phyloP scores from a whole-genome alignment of 2,113 vertebrate species.

The Megaptera novaeangliae region DNA sequence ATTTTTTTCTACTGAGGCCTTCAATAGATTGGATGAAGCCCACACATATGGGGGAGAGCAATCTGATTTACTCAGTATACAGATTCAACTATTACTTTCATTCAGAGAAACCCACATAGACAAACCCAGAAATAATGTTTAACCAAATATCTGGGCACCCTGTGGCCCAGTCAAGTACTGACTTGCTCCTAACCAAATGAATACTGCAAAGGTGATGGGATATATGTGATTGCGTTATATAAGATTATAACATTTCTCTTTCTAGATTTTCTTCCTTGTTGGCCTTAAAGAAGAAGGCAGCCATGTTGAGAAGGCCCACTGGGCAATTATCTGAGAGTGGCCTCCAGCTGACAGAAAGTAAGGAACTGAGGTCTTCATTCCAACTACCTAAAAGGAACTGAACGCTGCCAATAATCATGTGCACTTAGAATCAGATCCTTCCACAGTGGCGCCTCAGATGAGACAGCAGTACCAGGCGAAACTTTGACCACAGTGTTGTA shows the following conservation, averaged over 20 bases:
- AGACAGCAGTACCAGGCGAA: neutral
- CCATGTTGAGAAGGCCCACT: neutral
- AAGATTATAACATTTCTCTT: neutral
- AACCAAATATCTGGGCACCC: neutral
- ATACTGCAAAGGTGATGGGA: neutral
- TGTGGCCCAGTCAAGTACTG: neutral
- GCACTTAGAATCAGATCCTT: neutral
- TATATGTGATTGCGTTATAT: neutral
- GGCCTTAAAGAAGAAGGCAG: neutral
- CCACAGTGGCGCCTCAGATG: neutral
- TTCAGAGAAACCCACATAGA: neutral
- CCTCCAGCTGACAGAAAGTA: neutral
- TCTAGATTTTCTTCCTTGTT: neutral
- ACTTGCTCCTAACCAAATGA: neutral
- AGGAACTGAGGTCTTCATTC: neutral
- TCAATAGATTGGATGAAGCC: neutral
- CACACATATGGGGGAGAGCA: neutral
- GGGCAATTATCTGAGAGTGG: neutral
- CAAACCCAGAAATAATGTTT: neutral
- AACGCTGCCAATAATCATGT: neutral
- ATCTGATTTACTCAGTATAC: neutral
- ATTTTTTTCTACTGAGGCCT: neutral
- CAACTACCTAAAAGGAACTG: neutral
- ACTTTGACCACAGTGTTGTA: neutral
- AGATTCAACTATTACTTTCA: neutral